These are phyloP conservation scores for Scaptomyza polygonia DNA, from an alignment of 2,888 invertebrate species.

Conservation along the genomic window DNA sequence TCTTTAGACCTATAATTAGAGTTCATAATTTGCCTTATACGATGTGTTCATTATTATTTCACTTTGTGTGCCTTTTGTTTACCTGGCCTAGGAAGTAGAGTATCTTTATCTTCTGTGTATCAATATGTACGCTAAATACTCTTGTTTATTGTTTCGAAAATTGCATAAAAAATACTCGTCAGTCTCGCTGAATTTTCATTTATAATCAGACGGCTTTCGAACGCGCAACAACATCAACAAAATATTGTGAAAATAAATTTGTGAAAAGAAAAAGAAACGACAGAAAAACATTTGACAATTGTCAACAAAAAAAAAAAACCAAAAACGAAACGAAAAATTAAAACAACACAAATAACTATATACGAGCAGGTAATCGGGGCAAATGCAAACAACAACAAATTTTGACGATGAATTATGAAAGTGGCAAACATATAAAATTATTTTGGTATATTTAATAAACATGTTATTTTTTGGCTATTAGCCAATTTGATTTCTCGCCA, in stretches of 20 bases:
- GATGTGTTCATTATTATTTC: conserved; percentile 32
- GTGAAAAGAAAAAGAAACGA: conserved; percentile 35
- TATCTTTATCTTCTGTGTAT: conserved; percentile 31
- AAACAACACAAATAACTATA: conserved; percentile 12
- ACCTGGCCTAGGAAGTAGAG: conserved; percentile 28
- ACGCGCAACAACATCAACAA: conserved; percentile 37
- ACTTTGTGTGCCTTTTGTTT: conserved; percentile 56
- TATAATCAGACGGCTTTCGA: conserved; percentile 36
- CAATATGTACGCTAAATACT: conserved; percentile 14
- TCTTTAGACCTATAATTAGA: conserved; percentile 63
- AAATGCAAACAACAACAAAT: conserved; percentile 16
- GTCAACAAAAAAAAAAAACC: conserved; percentile 12
- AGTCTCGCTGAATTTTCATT: conserved; percentile 53
- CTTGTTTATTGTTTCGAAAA: conserved; percentile 36
- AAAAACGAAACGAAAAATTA: conserved; percentile 19
- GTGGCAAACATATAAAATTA: conserved; percentile 9
- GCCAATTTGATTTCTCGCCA: conserved; percentile 59
- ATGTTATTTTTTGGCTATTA: conserved; percentile 59
- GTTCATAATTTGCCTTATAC: conserved; percentile 38
- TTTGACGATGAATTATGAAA: conserved; percentile 12
- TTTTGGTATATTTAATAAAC: conserved; percentile 37
- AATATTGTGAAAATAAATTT: conserved; percentile 31
- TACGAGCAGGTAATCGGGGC: conserved; percentile 33
- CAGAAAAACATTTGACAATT: conserved; percentile 35
- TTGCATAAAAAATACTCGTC: conserved; percentile 50